Conservation (phyloP, 2,113 vertebrate genomes). For the Oenanthe oenanthe region DNA sequence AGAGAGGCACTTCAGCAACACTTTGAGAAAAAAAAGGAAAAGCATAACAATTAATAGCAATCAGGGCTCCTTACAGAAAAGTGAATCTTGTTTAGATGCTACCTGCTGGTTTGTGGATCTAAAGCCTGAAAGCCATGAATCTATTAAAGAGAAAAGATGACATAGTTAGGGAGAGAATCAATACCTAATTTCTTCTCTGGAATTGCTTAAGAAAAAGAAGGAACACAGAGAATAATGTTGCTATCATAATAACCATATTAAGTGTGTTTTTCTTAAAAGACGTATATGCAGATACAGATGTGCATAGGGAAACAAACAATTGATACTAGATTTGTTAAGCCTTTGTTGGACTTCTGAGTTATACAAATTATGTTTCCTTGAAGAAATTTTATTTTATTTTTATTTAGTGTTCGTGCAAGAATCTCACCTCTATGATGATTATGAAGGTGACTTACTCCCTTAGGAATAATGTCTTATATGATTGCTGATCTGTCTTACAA, state of each 20-base stretch:
- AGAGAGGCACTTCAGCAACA: background rate
- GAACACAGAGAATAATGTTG: background rate
- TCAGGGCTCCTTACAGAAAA: slow-evolving; percentile 34
- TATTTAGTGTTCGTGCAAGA: slow-evolving; percentile 28
- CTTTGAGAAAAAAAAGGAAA: background rate
- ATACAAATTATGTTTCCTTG: background rate
- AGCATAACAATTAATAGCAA: slow-evolving; percentile 20
- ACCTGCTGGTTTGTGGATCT: slow-evolving; percentile 39
- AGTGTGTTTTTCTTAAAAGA: background rate
- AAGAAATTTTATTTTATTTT: slow-evolving; percentile 15
- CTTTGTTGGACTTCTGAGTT: background rate
- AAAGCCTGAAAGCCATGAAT: slow-evolving; percentile 36
- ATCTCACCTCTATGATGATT: slow-evolving; percentile 43
- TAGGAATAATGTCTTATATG: slow-evolving; percentile 39
- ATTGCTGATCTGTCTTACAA: slow-evolving; percentile 62
- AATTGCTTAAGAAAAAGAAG: slow-evolving; percentile 50
- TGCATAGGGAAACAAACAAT: background rate
- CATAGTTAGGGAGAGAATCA: slow-evolving; percentile 35
- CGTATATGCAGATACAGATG: background rate
- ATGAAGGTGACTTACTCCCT: slow-evolving; percentile 67
- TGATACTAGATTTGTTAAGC: background rate
- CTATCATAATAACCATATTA: background rate
- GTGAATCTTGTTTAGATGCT: slow-evolving; percentile 47
- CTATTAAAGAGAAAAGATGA: slow-evolving; percentile 43
- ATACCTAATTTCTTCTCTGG: slow-evolving; percentile 60